These are phyloP conservation scores for Pseudotriccus pelzelni DNA, from an alignment of 2,797 vertebrate genomes.

Conservation along the genomic window DNA sequence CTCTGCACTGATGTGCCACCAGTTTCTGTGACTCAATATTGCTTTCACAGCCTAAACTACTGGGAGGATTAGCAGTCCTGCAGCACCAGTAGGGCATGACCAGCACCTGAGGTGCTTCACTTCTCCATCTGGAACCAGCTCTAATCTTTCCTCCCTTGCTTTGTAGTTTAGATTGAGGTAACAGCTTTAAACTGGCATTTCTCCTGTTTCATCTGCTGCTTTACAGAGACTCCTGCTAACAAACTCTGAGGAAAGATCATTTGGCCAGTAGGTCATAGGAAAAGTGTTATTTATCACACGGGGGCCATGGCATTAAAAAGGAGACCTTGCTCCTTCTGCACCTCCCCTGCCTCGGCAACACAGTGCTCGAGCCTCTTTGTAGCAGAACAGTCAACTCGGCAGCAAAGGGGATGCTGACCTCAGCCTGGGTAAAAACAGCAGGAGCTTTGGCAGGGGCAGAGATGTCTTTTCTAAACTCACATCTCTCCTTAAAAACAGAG, in stretches of 20 bases:
- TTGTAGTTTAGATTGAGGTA: conserved; percentile 34
- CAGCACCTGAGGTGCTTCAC: neutral
- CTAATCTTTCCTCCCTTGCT: conserved; percentile 1
- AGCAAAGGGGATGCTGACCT: conserved; percentile 28
- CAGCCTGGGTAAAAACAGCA: neutral
- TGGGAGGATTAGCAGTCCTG: neutral
- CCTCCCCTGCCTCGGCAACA: neutral
- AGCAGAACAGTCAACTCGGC: neutral
- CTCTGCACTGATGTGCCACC: neutral
- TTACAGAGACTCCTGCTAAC: conserved; percentile 39
- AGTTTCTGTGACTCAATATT: neutral
- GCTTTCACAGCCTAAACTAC: neutral
- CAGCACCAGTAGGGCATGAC: neutral
- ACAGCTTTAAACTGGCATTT: conserved; percentile 36
- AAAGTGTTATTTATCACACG: conserved; percentile 44
- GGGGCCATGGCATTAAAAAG: conserved; percentile 16
- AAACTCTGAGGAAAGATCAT: conserved; percentile 25
- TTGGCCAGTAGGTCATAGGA: conserved; percentile 37
- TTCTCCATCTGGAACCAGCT: neutral
- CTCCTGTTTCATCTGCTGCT: conserved; percentile 37
- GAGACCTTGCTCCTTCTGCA: conserved; percentile 20
- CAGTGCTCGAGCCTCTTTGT: conserved; percentile 4
- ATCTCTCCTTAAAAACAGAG: neutral
- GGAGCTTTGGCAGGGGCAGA: neutral
- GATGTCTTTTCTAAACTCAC: neutral